Base-by-base conservation (phyloP, 2,888 invertebrate genomes). In the Pegoplata infirma region DNA sequence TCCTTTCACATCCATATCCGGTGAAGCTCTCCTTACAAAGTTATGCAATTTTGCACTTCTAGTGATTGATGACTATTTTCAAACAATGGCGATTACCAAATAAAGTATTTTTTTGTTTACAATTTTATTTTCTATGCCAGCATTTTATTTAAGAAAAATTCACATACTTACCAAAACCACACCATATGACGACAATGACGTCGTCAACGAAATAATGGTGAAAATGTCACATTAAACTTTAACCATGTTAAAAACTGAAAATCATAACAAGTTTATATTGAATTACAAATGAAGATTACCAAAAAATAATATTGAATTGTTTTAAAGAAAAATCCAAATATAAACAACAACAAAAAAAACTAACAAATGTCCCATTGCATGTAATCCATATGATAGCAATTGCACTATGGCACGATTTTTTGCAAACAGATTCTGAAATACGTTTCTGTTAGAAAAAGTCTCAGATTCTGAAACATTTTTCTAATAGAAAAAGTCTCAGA, bases 261-360 rank as follows among this genome's bases (percentile, higher is more conserved):
- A 79, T 71, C 74, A 79, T 75, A 79, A 75, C 79, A 75, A 75
- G 61, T 75, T 71, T 75, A 44, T 79, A 61, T 78, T 78, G 78
- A 79, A 79, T 79, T 79, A 79, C 79, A 79, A 79, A 79, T 79
- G 79, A 75, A 79, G 79, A 79, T 71, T 67, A 63, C 71, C 69
- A 78, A 78, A 78, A 78, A 72, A 53, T 36, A 25, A 40, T 4
- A 2, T 40, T 1, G n/a, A 40, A n/a, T 23, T 51, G 51, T 25
- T 23, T n/a, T 12, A 21, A 53, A 2, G 21, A 14, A 16, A 59
- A 59, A 46, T 40, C 25, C 25, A 64, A 21, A n/a, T n/a, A n/a
- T n/a, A n/a, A n/a, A n/a, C n/a, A n/a, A n/a, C n/a, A n/a, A n/a
- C n/a, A n/a, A n/a, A n/a, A n/a, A 0, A 53, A 36, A n/a, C 61